A percentile compares a stretch with the other conserved stretches of the same genome.
Evolutionary conservation across 2,797 vertebrate genomes (phyloP).

Genomic region (Gouania willdenowi): DNA sequence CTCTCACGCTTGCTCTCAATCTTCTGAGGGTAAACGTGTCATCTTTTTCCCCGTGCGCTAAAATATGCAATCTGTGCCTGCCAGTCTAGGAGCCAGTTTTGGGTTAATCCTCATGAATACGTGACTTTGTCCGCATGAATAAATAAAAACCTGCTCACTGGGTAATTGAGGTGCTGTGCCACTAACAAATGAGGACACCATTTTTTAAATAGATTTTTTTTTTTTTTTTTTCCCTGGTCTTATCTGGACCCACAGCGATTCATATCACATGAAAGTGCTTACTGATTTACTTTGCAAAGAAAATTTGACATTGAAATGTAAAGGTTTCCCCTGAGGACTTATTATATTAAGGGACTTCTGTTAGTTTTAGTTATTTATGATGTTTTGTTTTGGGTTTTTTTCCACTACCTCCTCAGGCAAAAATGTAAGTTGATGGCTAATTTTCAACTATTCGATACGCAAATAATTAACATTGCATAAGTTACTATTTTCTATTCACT

Average conservation of each 20-base stretch:
- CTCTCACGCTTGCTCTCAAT: conserved; percentile 61
- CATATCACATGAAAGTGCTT: conserved; percentile 67
- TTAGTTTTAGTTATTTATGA: conserved; percentile 19
- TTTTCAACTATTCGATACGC: too few relatives aligned
- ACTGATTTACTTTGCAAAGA: conserved; percentile 34
- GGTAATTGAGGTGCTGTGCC: conserved; percentile 80
- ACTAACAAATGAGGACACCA: conserved; percentile 79
- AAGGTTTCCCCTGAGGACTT: conserved; percentile 25
- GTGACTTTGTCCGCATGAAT: conserved; percentile 84
- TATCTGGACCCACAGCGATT: conserved; percentile 59
- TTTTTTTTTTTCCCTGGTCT: conserved; percentile 12
- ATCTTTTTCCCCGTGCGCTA: conserved; percentile 76
- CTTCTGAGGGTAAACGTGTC: conserved; percentile 70
- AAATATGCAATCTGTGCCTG: conserved; percentile 81
- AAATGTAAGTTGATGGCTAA: conserved; percentile 27
- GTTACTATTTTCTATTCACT: too few relatives aligned
- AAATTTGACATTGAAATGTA: conserved; percentile 45
- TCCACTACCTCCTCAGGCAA: conserved; percentile 15
- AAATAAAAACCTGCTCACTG: conserved; percentile 81
- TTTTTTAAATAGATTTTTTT: conserved; percentile 75
- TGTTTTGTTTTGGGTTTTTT: too few relatives aligned
- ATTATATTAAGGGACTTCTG: conserved; percentile 24
- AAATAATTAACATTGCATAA: too few relatives aligned
- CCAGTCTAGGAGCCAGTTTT: conserved; percentile 76
- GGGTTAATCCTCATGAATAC: conserved; percentile 85